Evolutionary conservation across 2,888 invertebrate genomes (phyloP).

Genomic region (Synergus gifuensis): DNA sequence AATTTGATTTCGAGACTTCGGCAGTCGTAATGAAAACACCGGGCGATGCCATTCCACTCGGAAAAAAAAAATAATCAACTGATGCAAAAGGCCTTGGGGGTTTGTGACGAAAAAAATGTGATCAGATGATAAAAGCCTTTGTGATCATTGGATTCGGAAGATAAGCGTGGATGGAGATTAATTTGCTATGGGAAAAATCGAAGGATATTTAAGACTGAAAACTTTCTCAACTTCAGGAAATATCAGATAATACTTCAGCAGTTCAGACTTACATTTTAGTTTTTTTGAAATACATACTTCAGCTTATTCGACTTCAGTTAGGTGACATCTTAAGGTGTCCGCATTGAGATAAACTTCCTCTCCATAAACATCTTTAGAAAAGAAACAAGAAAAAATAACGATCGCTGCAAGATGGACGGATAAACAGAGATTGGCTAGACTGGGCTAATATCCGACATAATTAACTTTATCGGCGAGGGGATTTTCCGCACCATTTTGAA

Average conservation of each 20-base stretch:
- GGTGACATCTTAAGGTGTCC: too few relatives aligned
- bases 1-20: conserved; percentile 66
- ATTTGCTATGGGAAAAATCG: not conserved
- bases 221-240: too few relatives aligned
- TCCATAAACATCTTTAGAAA: not conserved
- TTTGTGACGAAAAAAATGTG: not conserved
- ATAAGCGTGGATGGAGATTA: not conserved
- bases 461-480: conserved; percentile 29
- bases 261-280: too few relatives aligned
- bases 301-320: too few relatives aligned
- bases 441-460: conserved; percentile 30
- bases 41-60: conserved; percentile 42
- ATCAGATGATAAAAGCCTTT: not conserved
- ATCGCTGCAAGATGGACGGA: conserved; percentile 14
- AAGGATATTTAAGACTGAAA: too few relatives aligned
- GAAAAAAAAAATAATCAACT: conserved; percentile 27
- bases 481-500: conserved; percentile 23
- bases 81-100: not conserved
- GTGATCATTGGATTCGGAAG: not conserved
- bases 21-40: conserved; percentile 41
- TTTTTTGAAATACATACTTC: too few relatives aligned
- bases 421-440: conserved; percentile 27
- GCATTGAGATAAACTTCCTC: not conserved
- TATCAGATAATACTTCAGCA: too few relatives aligned
- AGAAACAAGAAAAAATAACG: not conserved